phyloP scores from a whole-genome alignment of 2,888 invertebrate genomes.

The Dendrolimus pini region DNA sequence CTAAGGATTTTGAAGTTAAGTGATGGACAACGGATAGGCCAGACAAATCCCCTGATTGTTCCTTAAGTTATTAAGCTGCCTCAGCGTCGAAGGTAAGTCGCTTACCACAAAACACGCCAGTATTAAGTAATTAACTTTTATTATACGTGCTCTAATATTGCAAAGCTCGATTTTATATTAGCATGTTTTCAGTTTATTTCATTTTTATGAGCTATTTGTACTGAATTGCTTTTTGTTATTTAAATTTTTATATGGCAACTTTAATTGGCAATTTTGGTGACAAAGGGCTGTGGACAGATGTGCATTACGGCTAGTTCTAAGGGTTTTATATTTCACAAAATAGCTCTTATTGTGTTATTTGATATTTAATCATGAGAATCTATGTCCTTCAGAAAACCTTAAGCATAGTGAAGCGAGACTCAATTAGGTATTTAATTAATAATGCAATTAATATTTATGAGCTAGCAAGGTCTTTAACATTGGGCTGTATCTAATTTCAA shows the following conservation, averaged over 20 bases:
- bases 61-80: too few relatives aligned
- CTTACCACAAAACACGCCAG: background rate
- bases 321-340: background rate
- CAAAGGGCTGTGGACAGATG: background rate
- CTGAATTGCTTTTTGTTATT: background rate
- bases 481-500: too few relatives aligned
- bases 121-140: conserved; percentile 21
- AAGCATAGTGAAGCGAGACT: too few relatives aligned
- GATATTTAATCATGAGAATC: background rate
- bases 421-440: too few relatives aligned
- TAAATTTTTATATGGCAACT: background rate
- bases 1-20: too few relatives aligned
- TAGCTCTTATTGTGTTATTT: background rate
- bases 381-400: too few relatives aligned
- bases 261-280: background rate
- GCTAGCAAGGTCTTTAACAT: too few relatives aligned
- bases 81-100: background rate
- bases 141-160: conserved; percentile 4
- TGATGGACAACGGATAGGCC: too few relatives aligned
- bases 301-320: background rate
- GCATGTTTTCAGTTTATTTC: background rate
- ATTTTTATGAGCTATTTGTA: background rate
- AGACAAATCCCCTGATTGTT: too few relatives aligned
- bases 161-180: background rate
- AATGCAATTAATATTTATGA: too few relatives aligned